Conservation (phyloP, 2,888 invertebrate species). For the Pachycephus smyrnensis region DNA sequence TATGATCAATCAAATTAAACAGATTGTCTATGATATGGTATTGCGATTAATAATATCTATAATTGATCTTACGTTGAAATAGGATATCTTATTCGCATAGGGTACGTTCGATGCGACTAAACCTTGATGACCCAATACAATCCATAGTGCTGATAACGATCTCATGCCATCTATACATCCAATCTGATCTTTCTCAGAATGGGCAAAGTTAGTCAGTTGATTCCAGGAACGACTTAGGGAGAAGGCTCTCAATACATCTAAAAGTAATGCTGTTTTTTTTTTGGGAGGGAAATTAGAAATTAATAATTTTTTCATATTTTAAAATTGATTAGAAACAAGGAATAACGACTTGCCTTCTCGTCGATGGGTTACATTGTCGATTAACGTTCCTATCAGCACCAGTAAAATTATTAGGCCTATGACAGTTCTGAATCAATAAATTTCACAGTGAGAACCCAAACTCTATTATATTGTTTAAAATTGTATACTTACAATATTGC, state of each 20-base stretch:
- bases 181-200: slow-evolving; percentile 3
- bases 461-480: background rate
- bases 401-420: slow-evolving; percentile 8
- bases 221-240: slow-evolving; percentile 22
- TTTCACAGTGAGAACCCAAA: background rate
- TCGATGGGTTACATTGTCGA: slow-evolving; percentile 1
- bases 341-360: background rate
- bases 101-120: slow-evolving; percentile 14
- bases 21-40: background rate
- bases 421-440: slow-evolving; percentile 7
- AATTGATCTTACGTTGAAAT: slow-evolving; percentile 20
- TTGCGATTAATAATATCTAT: background rate
- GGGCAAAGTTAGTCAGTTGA: slow-evolving; percentile 13
- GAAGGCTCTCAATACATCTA: slow-evolving; percentile 11
- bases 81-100: slow-evolving; percentile 15
- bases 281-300: background rate
- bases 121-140: slow-evolving; percentile 18
- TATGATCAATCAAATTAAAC: background rate
- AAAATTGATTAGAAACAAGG: background rate
- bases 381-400: slow-evolving; percentile 14
- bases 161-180: slow-evolving; percentile 18
- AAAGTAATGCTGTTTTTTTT: background rate
- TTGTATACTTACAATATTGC: slow-evolving; percentile 31
- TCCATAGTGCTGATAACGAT: slow-evolving; percentile 19
- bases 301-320: background rate